Evolutionary conservation across 2,797 vertebrate species (phyloP).

Genomic region (Morus bassanus): DNA sequence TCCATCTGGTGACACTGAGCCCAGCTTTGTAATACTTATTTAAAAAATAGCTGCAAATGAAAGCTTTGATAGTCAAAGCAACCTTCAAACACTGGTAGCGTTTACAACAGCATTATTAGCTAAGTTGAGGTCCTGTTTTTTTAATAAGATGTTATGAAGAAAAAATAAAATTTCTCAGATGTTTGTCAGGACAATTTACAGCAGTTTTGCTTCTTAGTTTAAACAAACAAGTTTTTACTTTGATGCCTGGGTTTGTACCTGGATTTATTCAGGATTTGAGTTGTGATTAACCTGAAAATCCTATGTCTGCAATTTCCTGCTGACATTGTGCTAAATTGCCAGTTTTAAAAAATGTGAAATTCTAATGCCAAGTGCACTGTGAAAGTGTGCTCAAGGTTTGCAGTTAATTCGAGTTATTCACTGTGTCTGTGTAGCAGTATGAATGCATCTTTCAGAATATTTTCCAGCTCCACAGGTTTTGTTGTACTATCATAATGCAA

Average conservation of each 20-base stretch:
- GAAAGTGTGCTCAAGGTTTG: not conserved
- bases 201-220: not conserved
- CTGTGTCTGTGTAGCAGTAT: not conserved
- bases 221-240: not conserved
- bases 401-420: not conserved
- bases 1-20: not conserved
- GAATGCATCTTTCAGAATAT: not conserved
- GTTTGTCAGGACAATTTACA: not conserved
- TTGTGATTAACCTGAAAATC: not conserved
- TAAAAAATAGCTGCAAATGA: not conserved
- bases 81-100: not conserved
- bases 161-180: not conserved
- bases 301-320: fast-evolving
- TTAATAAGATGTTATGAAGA: not conserved
- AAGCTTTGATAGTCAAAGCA: not conserved
- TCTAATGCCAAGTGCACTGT: not conserved
- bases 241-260: not conserved
- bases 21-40: not conserved
- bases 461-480: not conserved
- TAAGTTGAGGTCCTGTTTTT: not conserved
- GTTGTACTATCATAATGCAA: not conserved
- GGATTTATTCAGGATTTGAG: not conserved
- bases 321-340: not conserved
- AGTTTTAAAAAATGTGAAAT: not conserved
- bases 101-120: not conserved